Conservation (phyloP, 1,140 invertebrate genomes). For the Lineus longissimus region DNA sequence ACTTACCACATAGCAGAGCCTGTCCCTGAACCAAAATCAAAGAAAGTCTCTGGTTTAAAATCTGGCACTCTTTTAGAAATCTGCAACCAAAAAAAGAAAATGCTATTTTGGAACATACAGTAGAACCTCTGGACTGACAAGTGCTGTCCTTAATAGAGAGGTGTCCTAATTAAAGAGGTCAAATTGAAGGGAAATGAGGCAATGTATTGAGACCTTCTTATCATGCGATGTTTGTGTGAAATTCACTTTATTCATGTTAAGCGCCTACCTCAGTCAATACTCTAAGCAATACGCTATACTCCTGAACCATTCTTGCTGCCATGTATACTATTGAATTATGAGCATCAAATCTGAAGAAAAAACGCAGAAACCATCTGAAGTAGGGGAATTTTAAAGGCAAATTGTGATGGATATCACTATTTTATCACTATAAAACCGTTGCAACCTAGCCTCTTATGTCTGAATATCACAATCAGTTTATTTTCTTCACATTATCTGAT, state of each 20-base stretch:
- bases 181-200: too few relatives aligned
- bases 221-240: too few relatives aligned
- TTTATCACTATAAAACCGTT: neutral
- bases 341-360: conserved; percentile 53
- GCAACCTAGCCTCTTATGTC: neutral
- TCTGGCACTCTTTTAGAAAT: conserved; percentile 41
- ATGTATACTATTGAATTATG: conserved; percentile 67
- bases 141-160: too few relatives aligned
- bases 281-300: conserved; percentile 69
- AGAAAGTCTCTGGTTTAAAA: conserved; percentile 73
- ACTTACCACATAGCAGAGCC: conserved; percentile 75
- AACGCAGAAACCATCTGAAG: neutral
- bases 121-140: too few relatives aligned
- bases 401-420: neutral
- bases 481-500: neutral
- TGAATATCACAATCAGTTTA: neutral
- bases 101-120: too few relatives aligned
- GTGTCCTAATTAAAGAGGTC: neutral
- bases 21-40: conserved; percentile 87
- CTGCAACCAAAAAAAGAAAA: conserved; percentile 18
- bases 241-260: conserved; percentile 5
- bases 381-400: neutral
- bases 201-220: too few relatives aligned
- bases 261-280: conserved; percentile 72
- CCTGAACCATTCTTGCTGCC: conserved; percentile 63